Evolutionary conservation across 1,140 invertebrate species (phyloP).

Genomic region (Drosophila pallidifrons): DNA sequence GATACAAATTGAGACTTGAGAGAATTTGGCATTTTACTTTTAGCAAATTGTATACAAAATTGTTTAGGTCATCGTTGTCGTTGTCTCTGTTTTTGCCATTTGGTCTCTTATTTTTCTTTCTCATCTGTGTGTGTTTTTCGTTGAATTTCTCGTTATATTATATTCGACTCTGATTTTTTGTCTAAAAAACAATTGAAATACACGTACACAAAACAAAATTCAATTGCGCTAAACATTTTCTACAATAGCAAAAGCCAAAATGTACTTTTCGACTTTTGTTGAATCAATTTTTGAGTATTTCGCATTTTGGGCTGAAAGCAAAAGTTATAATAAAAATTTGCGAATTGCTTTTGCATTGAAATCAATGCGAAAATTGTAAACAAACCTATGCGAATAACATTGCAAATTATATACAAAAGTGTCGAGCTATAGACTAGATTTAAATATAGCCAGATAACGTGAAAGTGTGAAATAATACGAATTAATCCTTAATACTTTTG

Average conservation of each 20-base stretch:
- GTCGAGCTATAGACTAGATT: not conserved
- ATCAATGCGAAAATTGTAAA: slow-evolving; percentile 34
- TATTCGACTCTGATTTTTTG: slow-evolving; percentile 10
- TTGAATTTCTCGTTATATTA: slow-evolving; percentile 15
- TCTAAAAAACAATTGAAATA: slow-evolving; percentile 36
- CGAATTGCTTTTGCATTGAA: slow-evolving; percentile 25
- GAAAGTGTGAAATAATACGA: slow-evolving; percentile 41
- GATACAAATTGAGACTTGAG: slow-evolving; percentile 1
- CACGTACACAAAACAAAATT: slow-evolving; percentile 16
- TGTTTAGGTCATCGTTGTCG: slow-evolving; percentile 72
- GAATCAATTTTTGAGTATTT: slow-evolving; percentile 2
- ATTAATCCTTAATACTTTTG: slow-evolving; percentile 1
- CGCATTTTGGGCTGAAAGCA: slow-evolving; percentile 19
- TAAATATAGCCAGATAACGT: slow-evolving; percentile 20
- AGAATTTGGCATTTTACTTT: slow-evolving; percentile 80
- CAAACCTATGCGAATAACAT: slow-evolving; percentile 20
- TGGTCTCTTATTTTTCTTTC: slow-evolving; percentile 13
- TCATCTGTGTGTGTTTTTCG: slow-evolving; percentile 16
- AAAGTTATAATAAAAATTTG: slow-evolving; percentile 39
- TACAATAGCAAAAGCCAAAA: not conserved
- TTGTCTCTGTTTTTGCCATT: slow-evolving; percentile 26
- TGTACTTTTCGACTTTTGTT: not conserved
- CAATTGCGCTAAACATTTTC: not conserved
- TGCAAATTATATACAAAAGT: slow-evolving; percentile 10
- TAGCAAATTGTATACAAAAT: slow-evolving; percentile 73